Evolutionary conservation across 2,888 invertebrate genomes (phyloP).

Genomic region (Sarcophaga caerulescens): DNA sequence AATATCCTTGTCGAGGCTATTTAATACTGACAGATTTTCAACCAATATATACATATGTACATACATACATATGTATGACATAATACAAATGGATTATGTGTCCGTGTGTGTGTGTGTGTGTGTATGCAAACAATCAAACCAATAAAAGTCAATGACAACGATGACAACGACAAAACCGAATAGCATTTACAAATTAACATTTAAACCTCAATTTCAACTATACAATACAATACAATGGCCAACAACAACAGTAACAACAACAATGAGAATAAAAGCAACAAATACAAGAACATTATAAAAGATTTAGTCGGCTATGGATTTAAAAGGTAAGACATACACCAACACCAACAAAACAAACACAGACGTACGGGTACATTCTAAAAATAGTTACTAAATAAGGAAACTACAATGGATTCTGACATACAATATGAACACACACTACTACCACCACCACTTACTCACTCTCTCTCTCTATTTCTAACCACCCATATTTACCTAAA

Average conservation of each 20-base stretch:
- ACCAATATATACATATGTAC: not conserved
- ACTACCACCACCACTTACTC: too few species aligned
- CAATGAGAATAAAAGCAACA: too few species aligned
- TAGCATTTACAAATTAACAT: constrained; percentile 54
- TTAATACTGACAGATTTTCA: not conserved
- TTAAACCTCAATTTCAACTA: constrained; percentile 33
- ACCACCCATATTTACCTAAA: too few species aligned
- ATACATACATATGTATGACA: not conserved
- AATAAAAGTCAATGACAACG: constrained; percentile 46
- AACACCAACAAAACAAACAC: not conserved
- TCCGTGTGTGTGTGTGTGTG: not conserved
- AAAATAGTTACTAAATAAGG: not conserved
- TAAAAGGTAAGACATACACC: not conserved
- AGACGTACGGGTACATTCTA: not conserved
- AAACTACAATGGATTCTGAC: too few species aligned
- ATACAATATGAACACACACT: too few species aligned
- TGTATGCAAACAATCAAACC: constrained; percentile 22
- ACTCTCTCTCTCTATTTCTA: too few species aligned
- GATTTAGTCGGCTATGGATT: constrained; percentile 2
- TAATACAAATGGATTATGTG: not conserved
- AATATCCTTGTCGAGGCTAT: not conserved
- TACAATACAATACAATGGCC: not conserved
- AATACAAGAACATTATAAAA: not conserved
- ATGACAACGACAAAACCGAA: constrained; percentile 49
- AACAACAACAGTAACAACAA: not conserved